Evolutionary conservation across 2,113 vertebrate genomes (phyloP).

Genomic region (Rousettus leschenaultii): DNA sequence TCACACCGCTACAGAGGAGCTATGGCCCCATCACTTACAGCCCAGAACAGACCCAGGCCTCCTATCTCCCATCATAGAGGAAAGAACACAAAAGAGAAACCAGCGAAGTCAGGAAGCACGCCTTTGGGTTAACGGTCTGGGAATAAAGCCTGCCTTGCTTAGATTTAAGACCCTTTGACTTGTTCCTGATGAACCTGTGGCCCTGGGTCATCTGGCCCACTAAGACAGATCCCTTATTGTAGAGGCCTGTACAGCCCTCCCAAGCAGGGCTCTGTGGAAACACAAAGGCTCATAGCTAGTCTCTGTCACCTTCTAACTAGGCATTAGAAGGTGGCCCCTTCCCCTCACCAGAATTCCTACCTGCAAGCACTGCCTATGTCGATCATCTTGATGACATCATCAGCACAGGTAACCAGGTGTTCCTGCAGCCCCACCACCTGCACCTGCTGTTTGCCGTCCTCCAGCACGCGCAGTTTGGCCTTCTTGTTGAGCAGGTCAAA

Average conservation of each 20-base stretch:
- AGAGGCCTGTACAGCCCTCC: not conserved
- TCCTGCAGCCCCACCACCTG: constrained; percentile 96
- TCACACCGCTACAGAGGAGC: not conserved
- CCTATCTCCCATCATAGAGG: not conserved
- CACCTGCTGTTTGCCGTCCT: constrained; percentile 95
- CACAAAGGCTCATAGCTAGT: not conserved
- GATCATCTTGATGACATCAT: constrained; percentile 94
- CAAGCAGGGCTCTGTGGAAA: not conserved
- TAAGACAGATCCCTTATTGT: not conserved
- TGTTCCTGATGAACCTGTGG: not conserved
- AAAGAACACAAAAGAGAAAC: not conserved
- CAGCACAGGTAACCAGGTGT: constrained; percentile 84
- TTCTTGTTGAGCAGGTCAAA: constrained; percentile 98
- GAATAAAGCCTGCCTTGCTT: not conserved
- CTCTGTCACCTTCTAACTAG: not conserved
- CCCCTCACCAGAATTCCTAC: constrained; percentile 74
- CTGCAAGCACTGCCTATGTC: constrained; percentile 92
- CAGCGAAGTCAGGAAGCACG: not conserved
- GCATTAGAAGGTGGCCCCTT: not conserved
- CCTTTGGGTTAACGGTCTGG: not conserved
- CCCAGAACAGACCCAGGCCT: not conserved
- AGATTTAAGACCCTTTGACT: not conserved
- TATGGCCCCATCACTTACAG: not conserved
- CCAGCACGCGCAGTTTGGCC: constrained; percentile 92
- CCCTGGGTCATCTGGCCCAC: not conserved